Conservation (phyloP, 2,113 vertebrate species). For the Danio rerio region GRCz12tu NC_133187.1:44101001-44101500, state of each 20-base stretch:
- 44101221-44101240: conserved; percentile 22
- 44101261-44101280: conserved; percentile 29
- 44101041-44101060: not conserved
- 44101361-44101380: not conserved
- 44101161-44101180: conserved; percentile 12
- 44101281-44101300: conserved; percentile 1
- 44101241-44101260: conserved; percentile 10
- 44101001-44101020: too few species aligned
- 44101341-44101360: not conserved
- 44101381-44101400: not conserved
- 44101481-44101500: not conserved
- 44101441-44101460: conserved; percentile 10
- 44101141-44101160: conserved; percentile 6
- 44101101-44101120: not conserved
- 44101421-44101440: conserved; percentile 5
- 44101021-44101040: not conserved
- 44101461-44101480: not conserved
- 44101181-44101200: not conserved
- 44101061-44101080: not conserved
- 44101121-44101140: conserved; percentile 27
- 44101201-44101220: not conserved
- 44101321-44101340: conserved; percentile 3
- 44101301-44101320: conserved; percentile 3
- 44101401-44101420: not conserved
- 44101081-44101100: not conserved